Evolutionary conservation across 2,797 vertebrate species (phyloP), one percentile per base, ranked within the genome.

Genomic region (Neosalanx taihuensis): DNA sequence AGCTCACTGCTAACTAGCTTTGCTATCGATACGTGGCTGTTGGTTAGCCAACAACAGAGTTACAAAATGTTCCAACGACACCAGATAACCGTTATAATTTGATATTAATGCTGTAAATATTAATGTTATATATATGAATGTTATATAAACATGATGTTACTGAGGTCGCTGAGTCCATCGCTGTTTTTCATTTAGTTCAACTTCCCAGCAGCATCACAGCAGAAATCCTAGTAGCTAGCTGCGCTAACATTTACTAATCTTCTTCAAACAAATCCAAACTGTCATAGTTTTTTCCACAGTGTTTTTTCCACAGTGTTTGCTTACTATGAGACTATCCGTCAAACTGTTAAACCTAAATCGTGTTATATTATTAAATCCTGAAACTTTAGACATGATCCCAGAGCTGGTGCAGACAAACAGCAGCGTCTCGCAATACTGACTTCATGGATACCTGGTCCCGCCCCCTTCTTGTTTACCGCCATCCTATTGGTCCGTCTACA

Each of bases 391-490:
- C 70, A 57, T 63, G 67, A 82, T 71, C 30, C 53, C 51, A 77
- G 30, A 59, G 13, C 81, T 78, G 4, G 13, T 41, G 68, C 71
- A 46, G 77, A 88, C 91, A 86, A 94, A 93, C 91, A 93, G 92
- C 79, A 91, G 90, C 90, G 71, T 68, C 65, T 79, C 70, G 68
- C 85, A 76, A 81, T 82, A 72, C 80, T 82, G 89, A 90, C 23
- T 26, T 26, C 84, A 84, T 70, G 79, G 78, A 89, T 78, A 83
- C 73, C 60, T 15, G 66, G 3, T 57, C 80, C 86, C 77, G 81
- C 89, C 90, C 83, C 83, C 75, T 83, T 76, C 73, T 61, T 35
- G 79, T 85, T 85, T 85, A 73, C 75, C 70, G 72, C 0, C 2
- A n/a, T 82, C 29, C 78, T 26, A 92, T 92, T 92, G 89, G 91